phyloP scores from a whole-genome alignment of 2,888 invertebrate genomes.

The Dastarcus helophoroides region DNA sequence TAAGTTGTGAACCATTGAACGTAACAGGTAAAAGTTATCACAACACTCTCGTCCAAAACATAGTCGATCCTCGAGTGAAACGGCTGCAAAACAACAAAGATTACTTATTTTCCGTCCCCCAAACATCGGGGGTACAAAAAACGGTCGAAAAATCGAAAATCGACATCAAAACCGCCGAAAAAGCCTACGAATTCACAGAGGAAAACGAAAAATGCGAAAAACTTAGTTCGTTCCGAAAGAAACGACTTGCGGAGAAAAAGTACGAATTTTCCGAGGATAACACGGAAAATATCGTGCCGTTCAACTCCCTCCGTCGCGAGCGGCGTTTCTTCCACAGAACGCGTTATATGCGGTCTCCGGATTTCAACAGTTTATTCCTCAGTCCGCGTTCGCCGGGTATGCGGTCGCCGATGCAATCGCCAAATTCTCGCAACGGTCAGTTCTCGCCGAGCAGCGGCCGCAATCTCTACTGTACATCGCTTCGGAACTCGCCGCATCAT shows the following conservation, averaged over 20 bases:
- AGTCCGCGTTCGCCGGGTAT: constrained; percentile 31
- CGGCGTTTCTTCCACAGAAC: constrained; percentile 30
- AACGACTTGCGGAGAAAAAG: constrained; percentile 80
- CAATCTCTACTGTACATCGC: constrained; percentile 30
- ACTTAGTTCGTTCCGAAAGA: constrained; percentile 72
- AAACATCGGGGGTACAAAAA: constrained; percentile 26
- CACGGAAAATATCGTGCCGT: constrained; percentile 54
- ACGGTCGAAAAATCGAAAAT: constrained; percentile 29
- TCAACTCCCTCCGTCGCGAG: constrained; percentile 45
- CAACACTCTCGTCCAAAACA: constrained; percentile 34
- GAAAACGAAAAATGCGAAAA: constrained; percentile 77
- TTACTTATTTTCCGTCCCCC: constrained; percentile 32
- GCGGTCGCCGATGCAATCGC: constrained; percentile 36
- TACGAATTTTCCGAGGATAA: constrained; percentile 80
- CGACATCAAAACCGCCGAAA: constrained; percentile 49
- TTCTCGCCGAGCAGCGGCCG: constrained; percentile 31
- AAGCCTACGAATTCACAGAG: constrained; percentile 77
- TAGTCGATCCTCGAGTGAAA: constrained; percentile 34
- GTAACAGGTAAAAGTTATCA: constrained; percentile 38
- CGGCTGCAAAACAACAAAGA: constrained; percentile 31
- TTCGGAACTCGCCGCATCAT: constrained; percentile 33
- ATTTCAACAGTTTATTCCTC: constrained; percentile 31
- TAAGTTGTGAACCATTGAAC: constrained; percentile 37
- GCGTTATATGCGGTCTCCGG: constrained; percentile 31
- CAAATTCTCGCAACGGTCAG: constrained; percentile 34